Evolutionary conservation across 2,888 invertebrate genomes (phyloP), one percentile per base, ranked within the genome.

Genomic region (Xylota sylvarum): DNA sequence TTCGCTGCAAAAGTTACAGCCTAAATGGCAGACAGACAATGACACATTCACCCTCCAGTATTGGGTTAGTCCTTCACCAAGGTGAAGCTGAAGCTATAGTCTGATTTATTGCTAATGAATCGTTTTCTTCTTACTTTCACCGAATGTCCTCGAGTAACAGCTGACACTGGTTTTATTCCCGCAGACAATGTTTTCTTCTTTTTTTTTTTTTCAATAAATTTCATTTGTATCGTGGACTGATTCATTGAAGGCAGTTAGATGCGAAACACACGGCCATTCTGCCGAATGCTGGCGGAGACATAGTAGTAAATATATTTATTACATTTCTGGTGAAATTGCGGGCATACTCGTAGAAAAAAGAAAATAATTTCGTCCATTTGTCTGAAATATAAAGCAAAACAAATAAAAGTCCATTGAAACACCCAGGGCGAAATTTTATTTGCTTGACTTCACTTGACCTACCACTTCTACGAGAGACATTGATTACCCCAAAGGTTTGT

Each of bases 71-170:
- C 40, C 23, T 37, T 64, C n/a, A 30, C 7, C 62, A 62, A 23
- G 52, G 67, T 67, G 48, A 50, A 58, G 17, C 58, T 32, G 30
- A 19, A 6, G 9, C 17, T 56, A 55, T 55, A 56, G 14, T 46
- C 55, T 43, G 70, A 79, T 65, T 72, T 64, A 64, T 79, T 72
- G 72, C 55, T 60, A 40, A 79, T 64, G 64, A 65, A 70, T 55
- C 64, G 30, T 27, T 77, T 35, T 27, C 23, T 7, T 62, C 37
- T 60, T 7, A 40, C n/a, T 40, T 60, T 27, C 23, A n/a, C n/a
- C 27, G 19, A 19, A 32, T 50, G 35, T 46, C 67, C 65, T 69
- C n/a, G 32, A 17, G 60, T n/a, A 50, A 78, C 52, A 43, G 40
- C 52, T 78, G 77, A 40, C 77, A 52, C 32, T 9, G 52, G 4